A percentile compares a stretch with the other conserved stretches of the same genome.
Evolutionary conservation across 64 coral and sea anemone genomes (phyloP).

Genomic region (Pocillopora verrucosa): DNA sequence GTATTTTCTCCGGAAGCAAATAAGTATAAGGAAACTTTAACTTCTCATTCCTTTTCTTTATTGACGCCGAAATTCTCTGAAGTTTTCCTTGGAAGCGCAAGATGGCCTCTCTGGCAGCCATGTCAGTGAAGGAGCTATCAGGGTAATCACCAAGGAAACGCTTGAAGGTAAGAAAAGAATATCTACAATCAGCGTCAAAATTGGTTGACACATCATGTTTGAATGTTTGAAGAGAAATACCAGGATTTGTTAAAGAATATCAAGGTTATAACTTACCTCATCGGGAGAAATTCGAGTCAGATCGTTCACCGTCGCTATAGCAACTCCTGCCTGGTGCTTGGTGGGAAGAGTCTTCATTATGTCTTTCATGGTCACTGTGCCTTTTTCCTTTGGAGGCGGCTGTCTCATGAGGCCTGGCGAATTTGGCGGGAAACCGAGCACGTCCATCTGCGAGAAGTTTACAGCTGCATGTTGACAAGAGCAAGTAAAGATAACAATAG

Average conservation of each 20-base stretch:
- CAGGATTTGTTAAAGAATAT: not conserved
- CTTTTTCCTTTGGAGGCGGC: conserved; percentile 79
- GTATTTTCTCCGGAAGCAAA: conserved; percentile 72
- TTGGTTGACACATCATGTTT: not conserved
- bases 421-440: conserved; percentile 68
- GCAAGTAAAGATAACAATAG: conserved; percentile 77
- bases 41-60: conserved; percentile 65
- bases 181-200: no score
- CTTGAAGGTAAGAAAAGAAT: conserved; percentile 25
- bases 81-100: conserved; percentile 80
- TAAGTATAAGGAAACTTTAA: conserved; percentile 78
- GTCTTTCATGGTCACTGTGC: conserved; percentile 45
- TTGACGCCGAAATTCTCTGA: conserved; percentile 65
- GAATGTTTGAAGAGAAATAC: not conserved
- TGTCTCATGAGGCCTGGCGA: conserved; percentile 73
- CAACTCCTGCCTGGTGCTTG: conserved; percentile 70
- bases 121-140: conserved; percentile 54
- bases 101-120: conserved; percentile 52
- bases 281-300: conserved; percentile 68
- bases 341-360: conserved; percentile 77
- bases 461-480: conserved; percentile 86
- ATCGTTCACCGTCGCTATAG: conserved; percentile 72
- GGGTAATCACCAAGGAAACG: conserved; percentile 85
- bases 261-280: conserved; percentile 47
- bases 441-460: conserved; percentile 82